phyloP scores from a whole-genome alignment of 2,888 invertebrate species.

The Escarpia spicata region DNA sequence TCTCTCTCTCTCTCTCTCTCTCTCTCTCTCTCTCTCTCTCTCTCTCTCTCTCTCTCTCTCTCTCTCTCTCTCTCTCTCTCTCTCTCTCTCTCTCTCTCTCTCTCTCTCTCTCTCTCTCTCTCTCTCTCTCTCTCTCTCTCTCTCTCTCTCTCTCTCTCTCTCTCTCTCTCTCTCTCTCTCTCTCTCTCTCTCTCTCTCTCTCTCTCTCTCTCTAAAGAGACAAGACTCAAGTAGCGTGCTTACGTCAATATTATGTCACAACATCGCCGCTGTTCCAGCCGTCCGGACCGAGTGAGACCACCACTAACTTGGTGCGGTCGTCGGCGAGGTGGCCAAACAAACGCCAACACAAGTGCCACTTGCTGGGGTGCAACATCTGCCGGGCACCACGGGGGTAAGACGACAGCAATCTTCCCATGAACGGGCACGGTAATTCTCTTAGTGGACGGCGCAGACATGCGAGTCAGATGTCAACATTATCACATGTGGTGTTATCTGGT shows the following conservation, averaged over 20 bases:
- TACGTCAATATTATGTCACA: not conserved
- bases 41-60: too few relatives aligned
- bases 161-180: too few relatives aligned
- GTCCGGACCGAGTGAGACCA: not conserved
- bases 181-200: too few relatives aligned
- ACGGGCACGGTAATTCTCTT: not conserved
- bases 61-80: too few relatives aligned
- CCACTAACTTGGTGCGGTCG: conserved; percentile 1
- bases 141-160: too few relatives aligned
- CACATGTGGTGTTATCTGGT: not conserved
- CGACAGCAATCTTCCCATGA: conserved; percentile 13
- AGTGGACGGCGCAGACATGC: not conserved
- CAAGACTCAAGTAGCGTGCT: not conserved
- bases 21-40: too few relatives aligned
- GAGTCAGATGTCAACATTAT: not conserved
- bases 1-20: too few relatives aligned
- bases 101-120: too few relatives aligned
- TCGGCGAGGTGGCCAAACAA: not conserved
- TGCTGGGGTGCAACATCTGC: not conserved
- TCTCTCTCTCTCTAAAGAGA: too few relatives aligned
- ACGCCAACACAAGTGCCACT: not conserved
- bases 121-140: too few relatives aligned
- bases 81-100: too few relatives aligned
- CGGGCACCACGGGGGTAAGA: not conserved
- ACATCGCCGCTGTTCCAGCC: not conserved